These are phyloP conservation scores for Toxonevra muliebris DNA, from an alignment of 2,888 invertebrate species.

Conservation along the genomic window DNA sequence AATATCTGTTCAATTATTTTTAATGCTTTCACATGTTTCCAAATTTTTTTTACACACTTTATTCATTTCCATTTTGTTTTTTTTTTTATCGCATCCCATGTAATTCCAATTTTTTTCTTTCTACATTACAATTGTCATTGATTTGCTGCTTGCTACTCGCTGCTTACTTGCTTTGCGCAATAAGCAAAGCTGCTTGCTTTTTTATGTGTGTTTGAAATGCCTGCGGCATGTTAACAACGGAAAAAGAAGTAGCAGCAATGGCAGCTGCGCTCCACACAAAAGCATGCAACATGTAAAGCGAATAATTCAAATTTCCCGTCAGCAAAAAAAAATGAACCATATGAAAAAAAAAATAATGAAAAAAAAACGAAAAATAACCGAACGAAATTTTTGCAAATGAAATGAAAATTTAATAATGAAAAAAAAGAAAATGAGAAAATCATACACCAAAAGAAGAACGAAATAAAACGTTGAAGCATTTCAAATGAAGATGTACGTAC, in stretches of 20 bases:
- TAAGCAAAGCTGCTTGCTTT: no score
- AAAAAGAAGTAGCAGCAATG: not conserved
- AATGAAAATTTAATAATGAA: constrained; percentile 22
- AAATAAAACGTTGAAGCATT: not conserved
- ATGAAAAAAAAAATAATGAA: not conserved
- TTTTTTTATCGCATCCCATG: no score
- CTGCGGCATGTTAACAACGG: constrained; percentile 24
- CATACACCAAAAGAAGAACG: no score
- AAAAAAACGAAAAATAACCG: not conserved
- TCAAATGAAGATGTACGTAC: not conserved
- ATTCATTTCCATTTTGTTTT: no score
- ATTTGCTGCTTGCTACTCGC: constrained; percentile 12
- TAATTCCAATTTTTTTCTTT: no score
- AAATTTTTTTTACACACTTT: no score
- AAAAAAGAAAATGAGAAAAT: no score
- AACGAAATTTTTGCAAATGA: constrained; percentile 4
- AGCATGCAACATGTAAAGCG: constrained; percentile 19
- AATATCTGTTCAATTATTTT: no score
- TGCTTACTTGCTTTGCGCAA: no score
- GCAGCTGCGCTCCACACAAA: not conserved
- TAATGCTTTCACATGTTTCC: no score
- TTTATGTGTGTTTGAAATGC: constrained; percentile 6
- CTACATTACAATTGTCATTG: not conserved
- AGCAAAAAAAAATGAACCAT: not conserved
- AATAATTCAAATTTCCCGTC: constrained; percentile 9